Conservation (phyloP, 2,113 vertebrate species). For the Hiodon tergisus region DNA sequence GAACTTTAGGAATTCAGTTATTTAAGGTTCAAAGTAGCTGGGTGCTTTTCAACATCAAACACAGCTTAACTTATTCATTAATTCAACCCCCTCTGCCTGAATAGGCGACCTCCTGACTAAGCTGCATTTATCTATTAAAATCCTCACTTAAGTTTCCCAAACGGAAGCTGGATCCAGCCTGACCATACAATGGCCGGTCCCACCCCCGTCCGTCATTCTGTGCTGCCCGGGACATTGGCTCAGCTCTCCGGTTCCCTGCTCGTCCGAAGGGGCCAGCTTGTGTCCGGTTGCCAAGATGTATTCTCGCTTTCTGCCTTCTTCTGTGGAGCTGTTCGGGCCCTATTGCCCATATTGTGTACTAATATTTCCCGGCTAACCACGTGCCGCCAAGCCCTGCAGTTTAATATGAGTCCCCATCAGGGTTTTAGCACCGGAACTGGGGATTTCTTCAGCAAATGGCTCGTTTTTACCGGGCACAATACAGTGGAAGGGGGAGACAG, state of each 20-base stretch:
- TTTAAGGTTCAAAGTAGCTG: neutral
- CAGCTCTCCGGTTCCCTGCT: neutral
- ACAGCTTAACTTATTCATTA: too few relatives aligned
- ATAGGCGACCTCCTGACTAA: neutral
- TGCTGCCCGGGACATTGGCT: neutral
- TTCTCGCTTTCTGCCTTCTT: neutral
- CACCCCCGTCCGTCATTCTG: neutral
- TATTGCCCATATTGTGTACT: neutral
- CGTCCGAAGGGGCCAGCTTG: neutral
- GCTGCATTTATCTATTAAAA: neutral
- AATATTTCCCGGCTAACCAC: too few relatives aligned
- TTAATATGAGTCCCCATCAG: too few relatives aligned
- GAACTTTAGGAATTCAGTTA: neutral
- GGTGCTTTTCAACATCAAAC: neutral
- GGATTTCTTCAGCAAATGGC: too few relatives aligned
- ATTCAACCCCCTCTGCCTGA: too few relatives aligned
- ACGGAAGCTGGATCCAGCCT: neutral
- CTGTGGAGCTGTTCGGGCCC: neutral
- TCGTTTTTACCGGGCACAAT: too few relatives aligned
- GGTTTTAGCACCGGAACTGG: too few relatives aligned
- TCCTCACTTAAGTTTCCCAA: neutral
- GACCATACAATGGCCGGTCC: neutral
- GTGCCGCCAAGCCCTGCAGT: too few relatives aligned
- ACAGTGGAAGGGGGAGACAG: too few relatives aligned
- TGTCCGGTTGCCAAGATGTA: neutral